A percentile compares a stretch with the other conserved stretches of the same genome.
These are phyloP conservation scores for Chlorops oryzae DNA, from an alignment of 1,140 invertebrate species.

Conservation along the genomic window DNA sequence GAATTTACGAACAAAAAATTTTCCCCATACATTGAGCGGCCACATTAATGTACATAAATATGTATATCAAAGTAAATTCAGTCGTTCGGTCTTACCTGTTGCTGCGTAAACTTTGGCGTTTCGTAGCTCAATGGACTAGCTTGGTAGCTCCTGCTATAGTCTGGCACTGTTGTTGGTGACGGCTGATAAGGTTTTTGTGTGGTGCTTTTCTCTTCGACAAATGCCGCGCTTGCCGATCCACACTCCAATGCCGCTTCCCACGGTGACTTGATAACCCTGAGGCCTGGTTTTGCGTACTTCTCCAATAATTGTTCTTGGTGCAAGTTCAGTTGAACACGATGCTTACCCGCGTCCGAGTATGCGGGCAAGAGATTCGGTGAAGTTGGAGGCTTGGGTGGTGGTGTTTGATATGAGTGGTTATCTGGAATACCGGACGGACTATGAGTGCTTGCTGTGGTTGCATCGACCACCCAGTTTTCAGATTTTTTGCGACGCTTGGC, in stretches of 20 bases:
- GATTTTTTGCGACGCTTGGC: conserved; percentile 78
- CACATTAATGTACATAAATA: too few species aligned
- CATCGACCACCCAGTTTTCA: conserved; percentile 82
- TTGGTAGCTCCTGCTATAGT: too few species aligned
- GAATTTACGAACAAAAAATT: too few species aligned
- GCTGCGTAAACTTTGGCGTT: too few species aligned
- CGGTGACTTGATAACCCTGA: conserved; percentile 61
- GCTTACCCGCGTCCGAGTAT: conserved; percentile 41
- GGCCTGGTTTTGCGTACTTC: conserved; percentile 53
- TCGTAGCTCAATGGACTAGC: too few species aligned
- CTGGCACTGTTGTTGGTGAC: conserved; percentile 7
- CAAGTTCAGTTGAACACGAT: conserved; percentile 41
- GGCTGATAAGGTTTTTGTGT: conserved; percentile 4
- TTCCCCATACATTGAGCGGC: too few species aligned
- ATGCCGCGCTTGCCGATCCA: conserved; percentile 63
- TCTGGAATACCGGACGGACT: conserved; percentile 44
- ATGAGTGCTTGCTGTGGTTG: conserved; percentile 53
- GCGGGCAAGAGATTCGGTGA: conserved; percentile 45
- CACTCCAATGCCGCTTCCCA: conserved; percentile 69
- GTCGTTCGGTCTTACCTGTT: too few species aligned
- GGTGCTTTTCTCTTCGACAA: conserved; percentile 49
- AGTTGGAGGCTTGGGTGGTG: conserved; percentile 32
- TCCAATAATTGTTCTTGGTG: conserved; percentile 50
- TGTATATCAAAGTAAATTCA: too few species aligned
- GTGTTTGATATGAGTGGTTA: conserved; percentile 33